Evolutionary conservation across 2,888 invertebrate genomes (phyloP).

Genomic region (Tubulanus polymorphus): DNA sequence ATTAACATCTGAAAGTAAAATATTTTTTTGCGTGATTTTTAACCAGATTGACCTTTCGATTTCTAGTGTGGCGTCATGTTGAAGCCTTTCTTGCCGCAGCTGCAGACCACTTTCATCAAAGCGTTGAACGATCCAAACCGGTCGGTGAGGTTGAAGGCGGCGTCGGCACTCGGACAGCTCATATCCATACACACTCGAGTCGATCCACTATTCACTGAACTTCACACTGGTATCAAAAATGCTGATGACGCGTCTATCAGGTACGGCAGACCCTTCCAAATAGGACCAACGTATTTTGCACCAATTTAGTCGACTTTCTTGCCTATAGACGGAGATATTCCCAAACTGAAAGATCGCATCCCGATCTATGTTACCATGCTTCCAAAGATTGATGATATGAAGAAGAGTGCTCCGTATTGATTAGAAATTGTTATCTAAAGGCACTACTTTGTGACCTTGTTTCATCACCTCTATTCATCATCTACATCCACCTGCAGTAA

Average conservation of each 20-base stretch:
- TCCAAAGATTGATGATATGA: too few relatives aligned
- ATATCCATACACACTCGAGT: constrained; percentile 88
- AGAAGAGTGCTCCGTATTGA: too few relatives aligned
- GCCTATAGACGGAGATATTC: not conserved
- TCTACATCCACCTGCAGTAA: too few relatives aligned
- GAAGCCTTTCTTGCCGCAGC: constrained; percentile 96
- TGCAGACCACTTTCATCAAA: constrained; percentile 97
- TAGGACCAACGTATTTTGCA: too few relatives aligned
- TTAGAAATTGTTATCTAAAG: too few relatives aligned
- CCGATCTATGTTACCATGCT: not conserved
- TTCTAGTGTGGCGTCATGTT: constrained; percentile 83
- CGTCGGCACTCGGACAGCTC: constrained; percentile 74
- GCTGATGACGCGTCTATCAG: constrained; percentile 78
- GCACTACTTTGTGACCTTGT: too few relatives aligned
- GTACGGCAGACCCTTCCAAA: constrained; percentile 53
- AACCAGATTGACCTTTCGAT: too few relatives aligned
- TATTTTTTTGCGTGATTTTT: too few relatives aligned
- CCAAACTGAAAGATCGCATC: too few relatives aligned
- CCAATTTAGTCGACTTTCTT: too few relatives aligned
- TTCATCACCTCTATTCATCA: too few relatives aligned
- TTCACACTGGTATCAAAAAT: constrained; percentile 76
- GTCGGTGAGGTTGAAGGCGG: constrained; percentile 83
- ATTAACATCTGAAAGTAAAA: too few relatives aligned
- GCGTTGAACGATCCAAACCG: constrained; percentile 86
- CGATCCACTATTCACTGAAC: constrained; percentile 90